phyloP scores from a whole-genome alignment of 1,140 invertebrate species.

The Yoshiicerus persimilis region DNA sequence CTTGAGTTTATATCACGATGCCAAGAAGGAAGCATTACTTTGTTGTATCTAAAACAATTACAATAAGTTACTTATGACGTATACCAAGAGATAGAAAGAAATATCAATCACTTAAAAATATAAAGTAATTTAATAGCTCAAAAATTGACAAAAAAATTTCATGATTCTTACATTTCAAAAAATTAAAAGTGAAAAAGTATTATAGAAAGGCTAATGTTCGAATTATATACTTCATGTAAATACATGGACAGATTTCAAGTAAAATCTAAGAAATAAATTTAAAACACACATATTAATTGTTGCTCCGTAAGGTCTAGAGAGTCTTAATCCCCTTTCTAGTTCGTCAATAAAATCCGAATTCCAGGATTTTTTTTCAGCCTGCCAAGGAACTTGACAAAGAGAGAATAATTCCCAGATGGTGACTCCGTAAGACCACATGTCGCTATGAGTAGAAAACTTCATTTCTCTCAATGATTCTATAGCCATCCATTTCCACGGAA shows the following conservation, averaged over 20 bases:
- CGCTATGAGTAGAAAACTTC: constrained; percentile 56
- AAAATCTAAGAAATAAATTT: background rate
- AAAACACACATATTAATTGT: background rate
- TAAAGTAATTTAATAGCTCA: background rate
- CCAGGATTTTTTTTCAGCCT: background rate
- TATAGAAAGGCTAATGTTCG: no score
- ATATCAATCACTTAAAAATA: background rate
- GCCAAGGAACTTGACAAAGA: background rate
- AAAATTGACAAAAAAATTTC: no score
- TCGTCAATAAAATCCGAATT: background rate
- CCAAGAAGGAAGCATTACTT: background rate
- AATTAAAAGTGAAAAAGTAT: no score
- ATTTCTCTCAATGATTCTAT: constrained; percentile 56
- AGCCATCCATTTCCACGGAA: constrained; percentile 60
- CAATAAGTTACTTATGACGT: no score
- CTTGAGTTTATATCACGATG: background rate
- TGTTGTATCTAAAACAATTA: background rate
- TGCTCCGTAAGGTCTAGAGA: background rate
- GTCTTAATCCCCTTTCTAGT: background rate
- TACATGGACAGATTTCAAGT: background rate
- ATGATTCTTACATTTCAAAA: background rate
- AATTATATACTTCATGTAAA: background rate
- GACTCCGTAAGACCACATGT: constrained; percentile 60
- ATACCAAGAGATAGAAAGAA: no score
- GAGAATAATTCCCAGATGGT: constrained; percentile 40